phyloP scores from a whole-genome alignment of 2,888 invertebrate species.

The Thera britannica region DNA sequence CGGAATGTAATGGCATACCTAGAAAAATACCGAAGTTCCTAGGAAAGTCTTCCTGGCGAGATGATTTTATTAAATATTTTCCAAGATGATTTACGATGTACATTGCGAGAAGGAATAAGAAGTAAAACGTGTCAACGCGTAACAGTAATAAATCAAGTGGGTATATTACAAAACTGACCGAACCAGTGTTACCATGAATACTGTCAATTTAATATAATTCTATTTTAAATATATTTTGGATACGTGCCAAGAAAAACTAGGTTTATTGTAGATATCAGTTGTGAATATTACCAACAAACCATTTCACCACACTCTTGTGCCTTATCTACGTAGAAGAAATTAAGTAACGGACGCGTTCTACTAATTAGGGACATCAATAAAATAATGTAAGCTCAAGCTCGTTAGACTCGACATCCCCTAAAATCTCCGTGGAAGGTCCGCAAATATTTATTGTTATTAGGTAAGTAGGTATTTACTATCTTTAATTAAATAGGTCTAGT shows the following conservation, averaged over 20 bases:
- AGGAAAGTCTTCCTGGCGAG: neutral
- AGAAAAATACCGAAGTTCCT: slow-evolving; percentile 3
- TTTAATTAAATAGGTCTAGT: neutral
- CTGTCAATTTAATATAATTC: slow-evolving; percentile 51
- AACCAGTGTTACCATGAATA: slow-evolving; percentile 42
- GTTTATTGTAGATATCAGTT: slow-evolving; percentile 42
- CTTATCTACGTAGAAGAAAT: slow-evolving; percentile 5
- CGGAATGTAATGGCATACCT: neutral
- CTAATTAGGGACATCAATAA: too few relatives aligned
- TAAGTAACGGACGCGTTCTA: neutral
- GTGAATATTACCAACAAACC: slow-evolving; percentile 31
- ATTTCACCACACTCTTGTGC: slow-evolving; percentile 10
- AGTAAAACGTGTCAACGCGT: slow-evolving; percentile 37
- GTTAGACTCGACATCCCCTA: too few relatives aligned
- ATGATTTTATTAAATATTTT: slow-evolving; percentile 28
- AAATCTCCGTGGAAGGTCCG: too few relatives aligned
- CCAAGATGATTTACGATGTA: slow-evolving; percentile 20
- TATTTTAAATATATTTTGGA: slow-evolving; percentile 52
- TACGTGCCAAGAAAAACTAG: slow-evolving; percentile 52
- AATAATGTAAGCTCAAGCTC: too few relatives aligned
- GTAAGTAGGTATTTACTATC: neutral
- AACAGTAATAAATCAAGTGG: slow-evolving; percentile 39
- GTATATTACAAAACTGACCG: slow-evolving; percentile 39
- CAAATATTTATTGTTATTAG: too few relatives aligned
- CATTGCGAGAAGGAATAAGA: slow-evolving; percentile 25